Conservation (phyloP, 1,140 invertebrate genomes). For the Trichoplusia ni region DNA sequence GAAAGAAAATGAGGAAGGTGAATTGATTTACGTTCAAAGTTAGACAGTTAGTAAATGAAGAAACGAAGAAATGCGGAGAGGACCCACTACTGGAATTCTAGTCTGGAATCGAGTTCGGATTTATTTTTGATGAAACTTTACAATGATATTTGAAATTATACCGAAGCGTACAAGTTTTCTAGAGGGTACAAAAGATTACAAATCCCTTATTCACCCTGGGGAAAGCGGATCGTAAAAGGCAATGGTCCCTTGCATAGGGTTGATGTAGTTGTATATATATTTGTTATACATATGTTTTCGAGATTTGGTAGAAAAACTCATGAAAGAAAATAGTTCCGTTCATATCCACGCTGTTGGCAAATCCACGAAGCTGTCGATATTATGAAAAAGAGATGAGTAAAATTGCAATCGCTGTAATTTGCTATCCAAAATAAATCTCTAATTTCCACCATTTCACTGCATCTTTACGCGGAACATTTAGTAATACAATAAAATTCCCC, state of each 20-base stretch:
- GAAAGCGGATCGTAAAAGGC: slow-evolving; percentile 23
- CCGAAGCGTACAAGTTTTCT: slow-evolving; percentile 7
- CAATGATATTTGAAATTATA: slow-evolving; percentile 24
- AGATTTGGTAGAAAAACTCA: slow-evolving; percentile 18
- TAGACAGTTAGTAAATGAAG: slow-evolving; percentile 51
- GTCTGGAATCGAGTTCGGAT: slow-evolving; percentile 1
- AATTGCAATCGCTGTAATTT: no score
- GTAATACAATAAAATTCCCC: background rate
- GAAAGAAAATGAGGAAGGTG: slow-evolving; percentile 36
- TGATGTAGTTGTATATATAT: slow-evolving; percentile 2
- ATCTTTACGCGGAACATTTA: no score
- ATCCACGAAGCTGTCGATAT: background rate
- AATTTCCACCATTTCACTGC: no score
- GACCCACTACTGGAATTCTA: slow-evolving; percentile 8
- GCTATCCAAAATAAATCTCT: no score
- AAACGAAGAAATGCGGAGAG: slow-evolving; percentile 16
- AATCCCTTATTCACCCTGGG: slow-evolving; percentile 19
- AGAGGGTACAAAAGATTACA: slow-evolving; percentile 19
- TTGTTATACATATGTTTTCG: slow-evolving; percentile 19
- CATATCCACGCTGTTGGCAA: background rate
- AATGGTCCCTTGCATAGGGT: slow-evolving; percentile 11
- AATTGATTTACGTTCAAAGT: slow-evolving; percentile 54
- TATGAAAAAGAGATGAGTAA: no score
- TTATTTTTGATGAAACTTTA: slow-evolving; percentile 18
- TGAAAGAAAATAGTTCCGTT: background rate